These are phyloP conservation scores for Calephelis perditalis DNA, from an alignment of 2,888 invertebrate genomes.

Conservation along the genomic window DNA sequence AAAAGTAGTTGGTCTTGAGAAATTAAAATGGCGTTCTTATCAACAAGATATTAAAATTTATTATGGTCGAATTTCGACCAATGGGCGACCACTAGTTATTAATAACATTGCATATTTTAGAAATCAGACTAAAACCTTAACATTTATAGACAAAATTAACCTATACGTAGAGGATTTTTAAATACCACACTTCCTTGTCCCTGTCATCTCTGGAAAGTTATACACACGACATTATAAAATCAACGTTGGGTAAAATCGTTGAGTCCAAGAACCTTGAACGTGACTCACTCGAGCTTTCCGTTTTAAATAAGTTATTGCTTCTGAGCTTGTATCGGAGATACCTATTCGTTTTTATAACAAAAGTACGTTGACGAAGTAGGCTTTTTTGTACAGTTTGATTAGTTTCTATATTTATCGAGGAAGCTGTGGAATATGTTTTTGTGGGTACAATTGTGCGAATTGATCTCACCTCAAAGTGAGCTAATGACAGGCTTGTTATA, in stretches of 20 bases:
- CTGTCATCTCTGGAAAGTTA: conserved; percentile 9
- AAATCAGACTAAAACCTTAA: not conserved
- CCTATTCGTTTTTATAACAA: conserved; percentile 3
- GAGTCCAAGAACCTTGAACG: conserved; percentile 13
- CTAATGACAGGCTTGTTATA: too few species aligned
- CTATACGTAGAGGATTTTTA: not conserved
- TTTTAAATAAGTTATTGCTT: conserved; percentile 1
- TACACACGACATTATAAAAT: conserved; percentile 4
- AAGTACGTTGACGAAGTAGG: not conserved
- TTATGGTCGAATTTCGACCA: too few species aligned
- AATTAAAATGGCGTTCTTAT: too few species aligned
- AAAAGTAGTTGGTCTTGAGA: too few species aligned
- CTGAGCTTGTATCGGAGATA: not conserved
- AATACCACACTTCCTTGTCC: conserved; percentile 1
- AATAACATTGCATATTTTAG: too few species aligned
- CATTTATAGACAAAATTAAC: not conserved
- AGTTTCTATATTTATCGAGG: not conserved
- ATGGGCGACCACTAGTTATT: too few species aligned
- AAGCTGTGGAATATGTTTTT: not conserved
- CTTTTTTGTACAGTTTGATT: not conserved
- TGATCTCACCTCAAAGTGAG: too few species aligned
- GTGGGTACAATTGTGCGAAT: too few species aligned
- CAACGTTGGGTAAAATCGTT: not conserved
- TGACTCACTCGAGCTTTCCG: conserved; percentile 15
- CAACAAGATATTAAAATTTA: too few species aligned